Evolutionary conservation across 2,888 invertebrate genomes (phyloP).

Genomic region (Sipha maydis): DNA sequence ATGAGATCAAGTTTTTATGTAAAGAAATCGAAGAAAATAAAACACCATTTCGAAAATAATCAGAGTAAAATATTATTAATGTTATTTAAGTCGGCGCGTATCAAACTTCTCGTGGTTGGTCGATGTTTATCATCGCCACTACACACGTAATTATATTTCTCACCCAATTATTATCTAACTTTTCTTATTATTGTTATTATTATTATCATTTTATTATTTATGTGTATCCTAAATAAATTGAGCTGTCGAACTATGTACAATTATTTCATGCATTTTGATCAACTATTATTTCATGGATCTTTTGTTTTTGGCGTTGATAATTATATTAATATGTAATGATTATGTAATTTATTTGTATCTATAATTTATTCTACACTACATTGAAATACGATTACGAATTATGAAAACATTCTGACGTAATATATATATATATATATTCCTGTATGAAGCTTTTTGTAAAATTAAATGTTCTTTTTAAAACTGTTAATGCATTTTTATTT

Average conservation of each 20-base stretch:
- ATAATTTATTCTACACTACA: background rate
- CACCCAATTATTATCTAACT: background rate
- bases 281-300: background rate
- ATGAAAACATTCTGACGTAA: background rate
- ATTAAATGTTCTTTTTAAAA: background rate
- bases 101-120: constrained; percentile 40
- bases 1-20: background rate
- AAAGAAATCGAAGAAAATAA: background rate
- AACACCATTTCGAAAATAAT: constrained; percentile 20
- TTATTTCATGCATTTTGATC: background rate
- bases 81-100: constrained; percentile 13
- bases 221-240: background rate
- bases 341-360: no score
- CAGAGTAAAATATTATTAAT: background rate
- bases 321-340: background rate
- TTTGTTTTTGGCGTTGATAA: constrained; percentile 12
- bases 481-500: background rate
- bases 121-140: no score
- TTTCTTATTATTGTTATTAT: background rate
- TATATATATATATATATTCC: no score
- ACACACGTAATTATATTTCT: no score
- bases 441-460: background rate
- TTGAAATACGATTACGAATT: background rate
- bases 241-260: background rate
- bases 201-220: background rate